Evolutionary conservation across 2,113 vertebrate species (phyloP).

Genomic region (Aleadryas rufinucha): DNA sequence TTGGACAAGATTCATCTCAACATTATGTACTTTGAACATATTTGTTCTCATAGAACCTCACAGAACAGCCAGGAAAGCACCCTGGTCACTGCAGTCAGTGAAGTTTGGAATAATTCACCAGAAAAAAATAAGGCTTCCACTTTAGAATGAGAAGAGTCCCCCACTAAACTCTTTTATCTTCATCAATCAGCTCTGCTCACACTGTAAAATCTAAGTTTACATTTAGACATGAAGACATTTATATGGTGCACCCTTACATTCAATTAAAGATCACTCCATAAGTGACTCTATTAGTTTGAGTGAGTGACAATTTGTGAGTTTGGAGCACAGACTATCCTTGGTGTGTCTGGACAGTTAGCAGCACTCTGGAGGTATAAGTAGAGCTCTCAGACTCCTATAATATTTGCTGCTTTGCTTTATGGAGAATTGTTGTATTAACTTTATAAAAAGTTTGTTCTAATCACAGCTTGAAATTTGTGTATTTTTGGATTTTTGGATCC

Average conservation of each 20-base stretch:
- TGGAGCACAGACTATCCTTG: not conserved
- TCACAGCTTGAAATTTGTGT: not conserved
- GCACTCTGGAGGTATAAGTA: accelerated
- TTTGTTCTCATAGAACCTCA: not conserved
- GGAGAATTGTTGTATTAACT: not conserved
- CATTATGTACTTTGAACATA: not conserved
- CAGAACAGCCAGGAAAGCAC: not conserved
- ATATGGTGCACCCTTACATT: not conserved
- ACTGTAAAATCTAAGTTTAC: not conserved
- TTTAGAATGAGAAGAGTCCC: not conserved
- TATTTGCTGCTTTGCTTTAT: not conserved
- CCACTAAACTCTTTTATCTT: not conserved
- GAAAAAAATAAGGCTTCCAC: not conserved
- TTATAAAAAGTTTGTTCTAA: not conserved
- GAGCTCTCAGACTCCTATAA: not conserved
- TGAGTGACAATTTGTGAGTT: not conserved
- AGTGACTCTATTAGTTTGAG: not conserved
- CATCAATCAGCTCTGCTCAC: not conserved
- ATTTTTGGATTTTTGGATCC: not conserved
- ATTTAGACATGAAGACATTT: not conserved
- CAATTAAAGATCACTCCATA: not conserved
- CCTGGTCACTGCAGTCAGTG: not conserved
- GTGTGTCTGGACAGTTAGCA: not conserved
- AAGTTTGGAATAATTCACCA: not conserved
- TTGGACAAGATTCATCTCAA: not conserved